phyloP scores from a whole-genome alignment of 2,113 vertebrate genomes.

The Haemorhous mexicanus region DNA sequence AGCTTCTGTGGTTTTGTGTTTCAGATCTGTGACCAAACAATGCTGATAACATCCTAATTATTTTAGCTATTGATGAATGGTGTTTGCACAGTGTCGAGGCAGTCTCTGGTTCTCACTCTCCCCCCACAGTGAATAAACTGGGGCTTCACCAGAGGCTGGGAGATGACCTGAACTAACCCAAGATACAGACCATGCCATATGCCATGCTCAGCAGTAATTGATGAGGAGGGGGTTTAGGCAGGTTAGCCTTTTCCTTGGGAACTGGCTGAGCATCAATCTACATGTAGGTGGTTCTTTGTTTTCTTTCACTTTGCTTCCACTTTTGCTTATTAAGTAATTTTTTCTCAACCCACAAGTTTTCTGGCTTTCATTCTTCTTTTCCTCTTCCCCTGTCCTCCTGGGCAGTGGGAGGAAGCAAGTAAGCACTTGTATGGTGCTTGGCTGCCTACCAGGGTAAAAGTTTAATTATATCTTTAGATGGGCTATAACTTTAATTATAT shows the following conservation, averaged over 20 bases:
- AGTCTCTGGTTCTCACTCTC: neutral
- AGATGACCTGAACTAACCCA: neutral
- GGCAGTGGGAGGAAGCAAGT: neutral
- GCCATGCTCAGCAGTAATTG: neutral
- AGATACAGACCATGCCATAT: neutral
- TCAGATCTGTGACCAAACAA: neutral
- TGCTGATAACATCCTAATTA: neutral
- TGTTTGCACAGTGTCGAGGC: neutral
- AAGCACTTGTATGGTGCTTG: neutral
- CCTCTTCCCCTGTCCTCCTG: neutral
- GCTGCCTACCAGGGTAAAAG: neutral
- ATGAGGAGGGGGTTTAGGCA: neutral
- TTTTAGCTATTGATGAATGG: neutral
- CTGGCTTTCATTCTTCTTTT: neutral
- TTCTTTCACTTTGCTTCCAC: neutral
- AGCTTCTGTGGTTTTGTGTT: neutral
- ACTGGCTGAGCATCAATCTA: neutral
- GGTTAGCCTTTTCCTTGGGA: neutral
- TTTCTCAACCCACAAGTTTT: neutral
- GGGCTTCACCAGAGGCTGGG: neutral
- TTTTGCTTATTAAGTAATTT: neutral
- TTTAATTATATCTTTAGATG: neutral
- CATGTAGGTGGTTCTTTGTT: neutral
- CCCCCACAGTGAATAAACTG: rapidly evolving
- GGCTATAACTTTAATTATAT: neutral